These are phyloP conservation scores for Aleadryas rufinucha DNA, from an alignment of 2,113 vertebrate genomes.

Conservation along the genomic window DNA sequence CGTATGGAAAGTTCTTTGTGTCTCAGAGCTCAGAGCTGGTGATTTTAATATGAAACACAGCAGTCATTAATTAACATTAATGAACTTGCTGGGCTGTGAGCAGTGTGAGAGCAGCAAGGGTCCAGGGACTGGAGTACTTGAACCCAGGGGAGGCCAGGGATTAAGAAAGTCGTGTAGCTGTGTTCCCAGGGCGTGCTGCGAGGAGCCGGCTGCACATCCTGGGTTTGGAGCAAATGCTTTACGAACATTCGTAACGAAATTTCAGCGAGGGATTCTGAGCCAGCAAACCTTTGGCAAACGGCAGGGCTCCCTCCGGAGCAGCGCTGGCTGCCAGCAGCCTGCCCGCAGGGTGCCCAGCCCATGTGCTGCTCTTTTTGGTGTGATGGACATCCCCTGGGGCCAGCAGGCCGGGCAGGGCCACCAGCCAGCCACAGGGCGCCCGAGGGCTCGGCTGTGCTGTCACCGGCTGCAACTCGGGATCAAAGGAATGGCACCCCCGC, in stretches of 20 bases:
- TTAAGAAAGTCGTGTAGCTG: background rate
- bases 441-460: background rate
- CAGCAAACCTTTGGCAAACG: background rate
- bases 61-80: conserved; percentile 60
- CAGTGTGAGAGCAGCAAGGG: background rate
- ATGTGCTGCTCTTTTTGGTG: background rate
- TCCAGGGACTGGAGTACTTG: background rate
- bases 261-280: background rate
- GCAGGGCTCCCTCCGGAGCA: background rate
- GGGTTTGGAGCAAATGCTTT: accelerated
- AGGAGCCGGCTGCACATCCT: background rate
- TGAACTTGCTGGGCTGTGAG: background rate
- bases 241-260: background rate
- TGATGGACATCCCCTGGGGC: background rate
- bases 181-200: background rate
- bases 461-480: background rate
- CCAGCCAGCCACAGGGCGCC: background rate
- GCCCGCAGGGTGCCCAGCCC: background rate
- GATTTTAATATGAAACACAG: conserved; percentile 56
- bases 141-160: background rate
- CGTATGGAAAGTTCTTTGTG: conserved; percentile 39
- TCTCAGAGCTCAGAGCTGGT: background rate
- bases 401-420: background rate
- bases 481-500: background rate
- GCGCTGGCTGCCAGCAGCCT: background rate